Base-by-base conservation (phyloP, 2,888 invertebrate genomes). In the Endomychus coccineus region DNA sequence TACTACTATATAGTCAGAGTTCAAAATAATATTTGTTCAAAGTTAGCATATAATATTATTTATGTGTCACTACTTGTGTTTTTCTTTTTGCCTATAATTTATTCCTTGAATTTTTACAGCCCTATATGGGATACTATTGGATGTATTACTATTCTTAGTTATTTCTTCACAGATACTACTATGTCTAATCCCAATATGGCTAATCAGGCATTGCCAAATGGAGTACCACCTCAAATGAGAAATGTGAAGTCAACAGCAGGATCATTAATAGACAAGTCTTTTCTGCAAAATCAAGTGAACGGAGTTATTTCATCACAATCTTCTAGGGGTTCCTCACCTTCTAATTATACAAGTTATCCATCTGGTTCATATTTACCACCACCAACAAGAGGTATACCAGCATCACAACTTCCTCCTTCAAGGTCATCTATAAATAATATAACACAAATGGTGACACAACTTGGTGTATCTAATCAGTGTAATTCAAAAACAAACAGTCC, bases 291-390 rank as follows among this genome's bases (percentile, higher is more conserved):
- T n/a, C n/a, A n/a, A n/a, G n/a, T 59, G 41, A 64, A 66, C 48
- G 65, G 65, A 10, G 44, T 62, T 17, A 58, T 58, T 45, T 65
- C 66, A 6, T 54, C 61, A 4, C 54, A 60, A 15, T 66, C 66
- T 5, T 66, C 67, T 9, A 54, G 67, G 40, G 62, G 62, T 38
- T 58, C 63, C 3, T 66, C 67, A 4, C 64, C 67, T 9, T 49
- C 55, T n/a, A 38, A 49, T 15, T 51, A 56, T 15, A 34, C 49
- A 19, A 46, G 45, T 9, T 44, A 49, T 21, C 54, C 56, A 39
- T 55, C 60, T 11, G 39, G 48, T 22, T 56, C 56, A 15, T 56
- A 59, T 40, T 43, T 61, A 25, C 59, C 62, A 4, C 59, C 62
- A 4, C 49, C 56, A 6, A 16, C 43, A 16, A 47, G 54, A 30